These are phyloP conservation scores for Dysmachus trigonus DNA, from an alignment of 2,888 invertebrate genomes.

Conservation along the genomic window DNA sequence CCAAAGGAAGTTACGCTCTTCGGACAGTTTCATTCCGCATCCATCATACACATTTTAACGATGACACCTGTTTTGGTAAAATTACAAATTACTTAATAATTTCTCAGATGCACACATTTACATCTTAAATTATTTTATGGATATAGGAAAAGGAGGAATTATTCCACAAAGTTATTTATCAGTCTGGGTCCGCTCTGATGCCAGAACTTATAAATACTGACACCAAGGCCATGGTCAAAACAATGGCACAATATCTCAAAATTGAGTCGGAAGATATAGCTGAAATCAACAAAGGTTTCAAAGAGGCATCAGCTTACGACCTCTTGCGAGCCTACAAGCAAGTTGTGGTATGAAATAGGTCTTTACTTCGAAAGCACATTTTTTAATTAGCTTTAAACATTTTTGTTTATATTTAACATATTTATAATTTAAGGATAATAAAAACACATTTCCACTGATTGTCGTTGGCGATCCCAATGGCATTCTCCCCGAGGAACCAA, in stretches of 20 bases:
- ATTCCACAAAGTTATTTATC: slow-evolving; percentile 63
- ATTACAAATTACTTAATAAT: background rate
- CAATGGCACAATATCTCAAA: background rate
- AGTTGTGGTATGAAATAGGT: background rate
- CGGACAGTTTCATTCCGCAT: slow-evolving; percentile 64
- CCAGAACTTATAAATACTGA: slow-evolving; percentile 47
- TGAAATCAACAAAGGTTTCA: background rate
- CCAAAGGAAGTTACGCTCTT: slow-evolving; percentile 61
- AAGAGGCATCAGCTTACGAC: background rate
- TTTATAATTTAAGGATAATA: background rate
- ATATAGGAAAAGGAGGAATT: slow-evolving; percentile 54
- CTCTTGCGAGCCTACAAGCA: background rate
- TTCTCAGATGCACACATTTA: no score
- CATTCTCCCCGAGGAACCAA: slow-evolving; percentile 24
- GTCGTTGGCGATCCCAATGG: slow-evolving; percentile 37
- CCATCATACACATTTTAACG: slow-evolving; percentile 60
- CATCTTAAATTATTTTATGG: background rate
- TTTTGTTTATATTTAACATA: background rate
- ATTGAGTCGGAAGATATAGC: background rate
- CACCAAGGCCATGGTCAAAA: background rate
- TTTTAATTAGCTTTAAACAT: background rate
- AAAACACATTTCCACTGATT: background rate
- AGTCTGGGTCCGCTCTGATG: slow-evolving; percentile 63
- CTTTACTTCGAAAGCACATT: background rate
- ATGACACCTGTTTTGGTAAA: slow-evolving; percentile 56